These are phyloP conservation scores for Cherax quadricarinatus DNA, from an alignment of 1,140 invertebrate genomes.

Conservation along the genomic window DNA sequence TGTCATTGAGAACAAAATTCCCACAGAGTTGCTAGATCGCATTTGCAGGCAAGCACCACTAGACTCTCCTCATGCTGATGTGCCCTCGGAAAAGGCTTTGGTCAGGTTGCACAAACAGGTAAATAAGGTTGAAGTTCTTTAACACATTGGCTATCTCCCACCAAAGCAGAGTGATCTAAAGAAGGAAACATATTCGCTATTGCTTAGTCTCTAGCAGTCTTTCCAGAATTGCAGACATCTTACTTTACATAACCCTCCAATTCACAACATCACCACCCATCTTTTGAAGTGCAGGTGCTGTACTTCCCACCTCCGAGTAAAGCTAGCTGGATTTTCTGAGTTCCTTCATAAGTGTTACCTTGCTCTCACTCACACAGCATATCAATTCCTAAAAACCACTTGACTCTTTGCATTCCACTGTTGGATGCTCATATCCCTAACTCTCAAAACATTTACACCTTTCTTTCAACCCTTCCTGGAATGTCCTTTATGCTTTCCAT, in stretches of 20 bases:
- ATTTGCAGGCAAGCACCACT: slow-evolving; percentile 81
- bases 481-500: too few relatives aligned
- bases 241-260: neutral
- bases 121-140: neutral
- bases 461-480: too few relatives aligned
- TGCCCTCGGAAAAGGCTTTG: slow-evolving; percentile 88
- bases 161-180: too few relatives aligned
- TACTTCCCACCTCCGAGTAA: neutral
- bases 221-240: neutral
- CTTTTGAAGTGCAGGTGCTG: too few relatives aligned
- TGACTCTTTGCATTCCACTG: too few relatives aligned
- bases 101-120: slow-evolving; percentile 84
- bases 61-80: slow-evolving; percentile 83
- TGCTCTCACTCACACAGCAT: too few relatives aligned
- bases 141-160: neutral
- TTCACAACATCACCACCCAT: neutral
- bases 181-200: too few relatives aligned
- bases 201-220: too few relatives aligned
- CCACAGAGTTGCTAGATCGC: slow-evolving; percentile 84
- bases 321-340: neutral
- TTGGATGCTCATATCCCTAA: too few relatives aligned
- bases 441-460: too few relatives aligned
- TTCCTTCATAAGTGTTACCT: too few relatives aligned
- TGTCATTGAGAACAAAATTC: slow-evolving; percentile 92
- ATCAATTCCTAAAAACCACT: too few relatives aligned